phyloP scores from a whole-genome alignment of 2,797 vertebrate genomes.

The Xyrichtys novacula region DNA sequence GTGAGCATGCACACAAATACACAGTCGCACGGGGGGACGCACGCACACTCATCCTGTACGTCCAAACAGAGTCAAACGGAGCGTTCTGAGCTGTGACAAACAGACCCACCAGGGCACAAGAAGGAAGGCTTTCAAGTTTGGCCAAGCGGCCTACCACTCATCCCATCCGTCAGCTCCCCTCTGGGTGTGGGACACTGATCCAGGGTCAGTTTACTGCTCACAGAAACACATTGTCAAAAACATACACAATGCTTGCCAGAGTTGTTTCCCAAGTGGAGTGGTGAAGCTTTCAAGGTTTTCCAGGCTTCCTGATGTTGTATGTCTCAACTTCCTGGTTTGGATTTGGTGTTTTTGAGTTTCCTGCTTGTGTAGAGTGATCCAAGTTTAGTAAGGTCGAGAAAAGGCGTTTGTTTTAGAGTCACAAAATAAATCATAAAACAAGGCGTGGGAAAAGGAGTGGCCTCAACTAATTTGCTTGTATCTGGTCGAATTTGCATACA shows the following conservation, averaged over 20 bases:
- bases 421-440: conserved; percentile 10
- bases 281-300: conserved; percentile 9
- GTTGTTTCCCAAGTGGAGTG: conserved; percentile 27
- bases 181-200: conserved; percentile 52
- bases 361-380: neutral
- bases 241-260: conserved; percentile 22
- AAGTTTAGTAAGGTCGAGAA: conserved; percentile 1
- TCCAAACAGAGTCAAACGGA: conserved; percentile 60
- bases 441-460: conserved; percentile 1
- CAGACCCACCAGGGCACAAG: conserved; percentile 61
- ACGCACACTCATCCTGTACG: conserved; percentile 35
- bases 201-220: conserved; percentile 61
- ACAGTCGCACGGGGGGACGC: conserved; percentile 37
- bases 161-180: conserved; percentile 71
- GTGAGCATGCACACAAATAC: conserved; percentile 47
- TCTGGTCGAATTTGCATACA: conserved; percentile 20
- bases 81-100: conserved; percentile 67
- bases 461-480: neutral
- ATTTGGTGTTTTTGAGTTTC: conserved; percentile 27
- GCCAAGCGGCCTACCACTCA: conserved; percentile 71
- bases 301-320: conserved; percentile 40
- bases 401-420: neutral
- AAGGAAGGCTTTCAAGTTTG: conserved; percentile 69
- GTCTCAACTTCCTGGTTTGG: conserved; percentile 28
- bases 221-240: conserved; percentile 33